phyloP scores from a whole-genome alignment of 2,797 vertebrate genomes.

The Falco berigora region DNA sequence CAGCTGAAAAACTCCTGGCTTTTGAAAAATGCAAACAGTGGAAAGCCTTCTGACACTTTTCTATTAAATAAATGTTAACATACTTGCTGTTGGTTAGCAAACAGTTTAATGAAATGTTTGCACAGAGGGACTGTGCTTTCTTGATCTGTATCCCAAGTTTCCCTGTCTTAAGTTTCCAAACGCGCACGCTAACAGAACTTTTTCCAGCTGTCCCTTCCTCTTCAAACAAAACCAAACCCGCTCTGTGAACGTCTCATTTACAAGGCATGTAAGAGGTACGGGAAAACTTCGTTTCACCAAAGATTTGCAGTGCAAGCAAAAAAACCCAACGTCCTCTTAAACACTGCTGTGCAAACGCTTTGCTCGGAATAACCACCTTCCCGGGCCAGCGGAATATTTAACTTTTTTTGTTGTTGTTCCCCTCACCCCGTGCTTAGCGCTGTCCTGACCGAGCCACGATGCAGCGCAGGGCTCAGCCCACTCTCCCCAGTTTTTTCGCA shows the following conservation, averaged over 20 bases:
- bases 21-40: not conserved
- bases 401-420: not conserved
- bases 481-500: not conserved
- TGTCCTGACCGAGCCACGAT: not conserved
- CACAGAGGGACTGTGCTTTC: not conserved
- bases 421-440: not conserved
- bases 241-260: not conserved
- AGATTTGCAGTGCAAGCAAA: not conserved
- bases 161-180: not conserved
- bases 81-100: not conserved
- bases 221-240: not conserved
- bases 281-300: not conserved
- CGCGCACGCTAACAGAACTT: not conserved
- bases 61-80: not conserved
- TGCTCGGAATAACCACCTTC: not conserved
- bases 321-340: not conserved
- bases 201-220: not conserved
- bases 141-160: not conserved
- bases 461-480: not conserved
- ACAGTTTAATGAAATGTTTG: not conserved
- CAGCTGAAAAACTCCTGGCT: not conserved
- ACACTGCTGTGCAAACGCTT: not conserved
- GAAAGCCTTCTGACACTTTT: not conserved
- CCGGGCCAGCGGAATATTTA: not conserved
- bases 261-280: not conserved